These are phyloP conservation scores for Nothocercus nigrocapillus DNA, from an alignment of 2,113 vertebrate genomes.

Conservation along the genomic window DNA sequence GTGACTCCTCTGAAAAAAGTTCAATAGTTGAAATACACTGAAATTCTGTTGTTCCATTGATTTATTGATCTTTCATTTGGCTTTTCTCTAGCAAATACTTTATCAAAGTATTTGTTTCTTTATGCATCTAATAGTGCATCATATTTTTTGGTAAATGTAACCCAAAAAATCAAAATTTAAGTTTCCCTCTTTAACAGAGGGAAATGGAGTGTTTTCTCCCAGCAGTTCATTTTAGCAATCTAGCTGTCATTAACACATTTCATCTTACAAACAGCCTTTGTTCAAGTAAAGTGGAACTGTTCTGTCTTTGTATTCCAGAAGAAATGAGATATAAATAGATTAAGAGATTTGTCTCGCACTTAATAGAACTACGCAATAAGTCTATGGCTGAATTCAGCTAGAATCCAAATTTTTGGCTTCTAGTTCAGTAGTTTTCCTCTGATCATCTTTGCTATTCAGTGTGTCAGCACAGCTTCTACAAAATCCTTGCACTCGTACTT, in stretches of 20 bases:
- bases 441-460: background rate
- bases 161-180: background rate
- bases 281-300: background rate
- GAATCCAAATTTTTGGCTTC: background rate
- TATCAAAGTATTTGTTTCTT: background rate
- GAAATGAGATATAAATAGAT: background rate
- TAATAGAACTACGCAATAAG: background rate
- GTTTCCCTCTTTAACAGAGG: background rate
- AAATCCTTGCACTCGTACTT: background rate
- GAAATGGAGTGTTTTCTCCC: background rate
- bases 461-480: background rate
- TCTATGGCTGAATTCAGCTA: background rate
- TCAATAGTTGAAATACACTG: background rate
- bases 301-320: background rate
- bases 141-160: background rate
- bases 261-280: background rate
- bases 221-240: background rate
- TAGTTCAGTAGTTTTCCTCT: background rate
- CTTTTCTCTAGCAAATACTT: background rate
- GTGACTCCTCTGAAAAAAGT: background rate
- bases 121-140: background rate
- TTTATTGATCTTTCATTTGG: background rate
- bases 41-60: background rate
- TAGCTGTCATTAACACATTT: background rate
- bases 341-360: background rate